Evolutionary conservation across 1,140 invertebrate species (phyloP), one percentile per base, ranked within the genome.

Genomic region (Micrasema minimum): DNA sequence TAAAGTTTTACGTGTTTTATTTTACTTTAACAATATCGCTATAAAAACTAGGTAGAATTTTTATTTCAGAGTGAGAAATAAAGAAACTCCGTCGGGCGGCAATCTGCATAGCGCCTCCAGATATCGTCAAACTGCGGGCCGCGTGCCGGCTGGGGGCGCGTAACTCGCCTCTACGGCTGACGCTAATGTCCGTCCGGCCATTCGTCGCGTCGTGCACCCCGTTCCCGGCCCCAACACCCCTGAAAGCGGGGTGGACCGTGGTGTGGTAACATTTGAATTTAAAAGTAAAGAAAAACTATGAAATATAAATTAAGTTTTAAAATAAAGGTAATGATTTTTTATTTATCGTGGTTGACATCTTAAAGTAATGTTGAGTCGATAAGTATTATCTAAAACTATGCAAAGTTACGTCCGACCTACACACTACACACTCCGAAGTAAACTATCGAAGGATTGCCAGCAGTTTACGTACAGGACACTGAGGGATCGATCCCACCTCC

Each of bases 41-140:
- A n/a, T n/a, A n/a, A n/a, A n/a, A n/a, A n/a, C n/a, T n/a, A n/a
- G n/a, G n/a, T n/a, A n/a, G n/a, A n/a, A n/a, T n/a, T n/a, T n/a
- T n/a, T n/a, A 45, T 45, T 45, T 16, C 4, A 12, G 12, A 38
- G 31, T 38, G 26, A 57, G 43, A 65, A 65, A 65, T 65, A 65
- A 65, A 65, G 61, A 65, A 65, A 48, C 22, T 45, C 61, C n/a
- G 16, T 20, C n/a, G n/a, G n/a, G n/a, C n/a, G 62, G 67, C 46
- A 61, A 74, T 74, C 72, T 67, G 68, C 72, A 71, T 66, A 67
- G 55, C 46, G 16, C 22, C 59, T 53, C 45, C 72, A 74, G 72
- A 74, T 74, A 74, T 74, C 72, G 72, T 74, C 72, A 74, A 74
- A 59, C 55, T 71, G 72, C 65, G 72, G 69, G 72, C 69, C 72